Evolutionary conservation across 2,888 invertebrate species (phyloP).

Genomic region (Diaprepes abbreviatus): DNA sequence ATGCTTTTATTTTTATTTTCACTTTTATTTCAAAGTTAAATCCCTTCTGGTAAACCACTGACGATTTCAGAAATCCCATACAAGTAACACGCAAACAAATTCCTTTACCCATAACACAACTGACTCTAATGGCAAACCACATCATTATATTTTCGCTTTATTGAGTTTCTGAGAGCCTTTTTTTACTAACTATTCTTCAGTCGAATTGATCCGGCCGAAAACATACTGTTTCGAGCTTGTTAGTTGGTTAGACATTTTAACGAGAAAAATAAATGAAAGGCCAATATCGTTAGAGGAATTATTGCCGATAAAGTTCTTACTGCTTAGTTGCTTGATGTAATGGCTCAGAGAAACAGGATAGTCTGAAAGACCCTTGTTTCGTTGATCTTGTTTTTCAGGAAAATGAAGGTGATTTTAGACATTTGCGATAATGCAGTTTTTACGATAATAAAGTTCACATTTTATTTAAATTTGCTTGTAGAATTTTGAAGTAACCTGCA

Average conservation of each 20-base stretch:
- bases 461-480: too few relatives aligned
- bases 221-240: constrained; percentile 40
- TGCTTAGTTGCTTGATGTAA: constrained; percentile 17
- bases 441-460: too few relatives aligned
- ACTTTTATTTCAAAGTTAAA: too few relatives aligned
- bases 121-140: constrained; percentile 6
- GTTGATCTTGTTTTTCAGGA: background rate
- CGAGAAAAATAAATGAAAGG: constrained; percentile 48
- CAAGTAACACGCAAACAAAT: background rate
- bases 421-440: too few relatives aligned
- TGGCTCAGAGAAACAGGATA: constrained; percentile 14
- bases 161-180: constrained; percentile 32
- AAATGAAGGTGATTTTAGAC: background rate
- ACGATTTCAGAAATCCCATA: background rate
- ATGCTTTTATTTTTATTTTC: too few relatives aligned
- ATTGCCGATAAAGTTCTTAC: constrained; percentile 41
- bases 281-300: constrained; percentile 44
- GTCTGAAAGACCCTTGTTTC: background rate
- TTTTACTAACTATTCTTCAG: constrained; percentile 16
- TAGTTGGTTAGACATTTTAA: constrained; percentile 42
- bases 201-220: constrained; percentile 39
- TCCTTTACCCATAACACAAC: background rate
- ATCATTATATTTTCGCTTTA: constrained; percentile 45
- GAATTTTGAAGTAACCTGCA: too few relatives aligned
- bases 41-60: too few relatives aligned